A percentile compares a stretch with the other conserved stretches of the same genome.
These are phyloP conservation scores for Copsychus sechellarum DNA, from an alignment of 2,113 vertebrate species.

Conservation along the genomic window DNA sequence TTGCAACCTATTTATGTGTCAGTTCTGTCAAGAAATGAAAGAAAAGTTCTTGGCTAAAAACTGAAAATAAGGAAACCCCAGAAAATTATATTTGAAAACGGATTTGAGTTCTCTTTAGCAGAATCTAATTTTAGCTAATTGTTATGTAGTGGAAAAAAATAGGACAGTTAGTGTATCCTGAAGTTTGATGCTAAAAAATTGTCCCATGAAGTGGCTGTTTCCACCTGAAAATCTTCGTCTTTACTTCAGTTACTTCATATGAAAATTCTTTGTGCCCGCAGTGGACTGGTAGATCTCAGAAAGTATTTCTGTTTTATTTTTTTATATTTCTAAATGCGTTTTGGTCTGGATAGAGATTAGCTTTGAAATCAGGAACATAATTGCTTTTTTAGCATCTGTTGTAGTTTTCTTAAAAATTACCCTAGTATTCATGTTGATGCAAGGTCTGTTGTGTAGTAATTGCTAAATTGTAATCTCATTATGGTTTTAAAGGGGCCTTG, in stretches of 20 bases:
- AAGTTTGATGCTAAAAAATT: neutral
- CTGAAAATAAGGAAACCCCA: neutral
- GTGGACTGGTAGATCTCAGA: neutral
- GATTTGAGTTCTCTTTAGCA: neutral
- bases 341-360: neutral
- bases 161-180: neutral
- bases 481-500: neutral
- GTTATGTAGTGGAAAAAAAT: neutral
- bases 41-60: neutral
- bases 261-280: rapidly evolving
- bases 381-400: neutral
- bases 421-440: neutral
- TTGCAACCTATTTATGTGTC: neutral
- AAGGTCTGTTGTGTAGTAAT: neutral
- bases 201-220: neutral
- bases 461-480: neutral
- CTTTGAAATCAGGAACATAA: neutral
- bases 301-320: neutral
- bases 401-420: neutral
- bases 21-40: neutral
- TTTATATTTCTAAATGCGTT: neutral
- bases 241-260: neutral
- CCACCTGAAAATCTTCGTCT: neutral
- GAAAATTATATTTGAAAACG: neutral
- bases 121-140: neutral